Conservation (phyloP, 2,797 vertebrate species). For the Muscicapa comitata region DNA sequence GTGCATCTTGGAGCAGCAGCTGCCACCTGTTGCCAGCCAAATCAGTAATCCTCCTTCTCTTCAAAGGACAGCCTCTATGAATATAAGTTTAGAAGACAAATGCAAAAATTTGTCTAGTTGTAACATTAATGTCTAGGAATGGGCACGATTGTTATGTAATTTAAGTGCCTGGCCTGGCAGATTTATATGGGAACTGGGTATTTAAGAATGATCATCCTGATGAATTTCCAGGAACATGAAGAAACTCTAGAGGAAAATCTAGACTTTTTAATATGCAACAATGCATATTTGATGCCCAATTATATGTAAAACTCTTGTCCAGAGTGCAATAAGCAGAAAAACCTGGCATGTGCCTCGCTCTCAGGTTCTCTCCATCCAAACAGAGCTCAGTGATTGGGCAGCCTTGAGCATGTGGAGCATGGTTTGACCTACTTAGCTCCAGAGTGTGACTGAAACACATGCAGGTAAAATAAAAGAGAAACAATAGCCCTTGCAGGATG, state of each 20-base stretch:
- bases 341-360: accelerated
- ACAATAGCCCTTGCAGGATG: background rate
- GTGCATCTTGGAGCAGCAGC: background rate
- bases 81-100: background rate
- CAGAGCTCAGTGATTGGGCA: accelerated
- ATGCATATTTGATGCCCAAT: background rate
- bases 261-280: background rate
- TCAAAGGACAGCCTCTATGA: background rate
- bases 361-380: background rate
- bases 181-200: background rate
- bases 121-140: background rate
- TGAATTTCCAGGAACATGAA: background rate
- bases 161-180: background rate
- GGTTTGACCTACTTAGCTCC: background rate
- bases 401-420: background rate
- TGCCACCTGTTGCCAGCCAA: background rate
- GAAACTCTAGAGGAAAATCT: background rate
- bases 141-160: accelerated
- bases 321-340: background rate
- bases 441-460: background rate
- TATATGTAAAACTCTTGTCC: background rate
- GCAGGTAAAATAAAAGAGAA: background rate
- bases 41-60: background rate
- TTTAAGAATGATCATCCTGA: background rate
- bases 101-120: background rate